Conservation (phyloP, 2,888 invertebrate species). For the Leucophenga maculata region DNA sequence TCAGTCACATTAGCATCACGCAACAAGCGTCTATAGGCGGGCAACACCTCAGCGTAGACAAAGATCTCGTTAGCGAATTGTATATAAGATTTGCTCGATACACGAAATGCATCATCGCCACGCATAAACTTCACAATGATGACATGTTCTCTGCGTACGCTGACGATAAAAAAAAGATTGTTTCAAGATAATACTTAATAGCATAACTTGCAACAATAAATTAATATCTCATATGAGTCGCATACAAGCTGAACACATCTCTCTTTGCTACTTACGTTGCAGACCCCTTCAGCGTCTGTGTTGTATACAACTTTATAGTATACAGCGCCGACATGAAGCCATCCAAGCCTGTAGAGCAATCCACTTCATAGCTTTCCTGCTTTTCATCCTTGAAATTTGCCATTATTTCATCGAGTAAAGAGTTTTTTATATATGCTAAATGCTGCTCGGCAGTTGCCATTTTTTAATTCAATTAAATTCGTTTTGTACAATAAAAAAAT, state of each 20-base stretch:
- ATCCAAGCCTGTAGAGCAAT: slow-evolving; percentile 63
- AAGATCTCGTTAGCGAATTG: slow-evolving; percentile 70
- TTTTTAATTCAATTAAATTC: too few species aligned
- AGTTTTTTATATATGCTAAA: slow-evolving; percentile 56
- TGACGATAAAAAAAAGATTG: background rate
- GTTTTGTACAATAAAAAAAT: too few species aligned
- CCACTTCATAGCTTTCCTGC: slow-evolving; percentile 47
- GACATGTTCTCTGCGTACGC: slow-evolving; percentile 22
- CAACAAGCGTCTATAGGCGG: slow-evolving; percentile 61
- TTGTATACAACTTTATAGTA: slow-evolving; percentile 43
- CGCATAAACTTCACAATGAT: slow-evolving; percentile 70
- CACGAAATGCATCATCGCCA: slow-evolving; percentile 63
- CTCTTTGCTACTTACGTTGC: too few species aligned
- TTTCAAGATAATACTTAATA: too few species aligned
- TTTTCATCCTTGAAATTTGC: slow-evolving; percentile 53
- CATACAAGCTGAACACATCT: too few species aligned
- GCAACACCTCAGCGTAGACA: slow-evolving; percentile 64
- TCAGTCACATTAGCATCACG: slow-evolving; percentile 37
- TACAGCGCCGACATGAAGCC: slow-evolving; percentile 70
- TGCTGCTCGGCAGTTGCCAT: slow-evolving; percentile 38
- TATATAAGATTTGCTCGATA: slow-evolving; percentile 61
- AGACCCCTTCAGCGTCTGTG: background rate
- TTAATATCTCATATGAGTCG: too few species aligned
- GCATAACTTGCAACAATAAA: too few species aligned
- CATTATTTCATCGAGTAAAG: slow-evolving; percentile 60